Evolutionary conservation across 2,113 vertebrate species (phyloP).

Genomic region (Odobenus rosmarus): DNA sequence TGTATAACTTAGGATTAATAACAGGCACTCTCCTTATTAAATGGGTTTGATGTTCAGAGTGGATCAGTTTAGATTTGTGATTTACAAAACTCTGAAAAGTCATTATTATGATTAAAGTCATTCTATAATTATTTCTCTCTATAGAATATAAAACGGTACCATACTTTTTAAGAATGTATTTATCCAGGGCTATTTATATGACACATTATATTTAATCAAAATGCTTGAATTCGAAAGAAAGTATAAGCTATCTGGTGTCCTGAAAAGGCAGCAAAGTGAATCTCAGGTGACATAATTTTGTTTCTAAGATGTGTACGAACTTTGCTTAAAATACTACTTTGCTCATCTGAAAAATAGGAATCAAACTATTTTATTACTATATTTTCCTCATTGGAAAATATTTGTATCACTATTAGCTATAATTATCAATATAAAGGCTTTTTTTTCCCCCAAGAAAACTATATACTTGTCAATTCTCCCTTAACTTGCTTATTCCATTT

Average conservation of each 20-base stretch:
- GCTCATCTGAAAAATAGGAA: not conserved
- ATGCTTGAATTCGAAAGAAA: not conserved
- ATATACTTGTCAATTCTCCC: not conserved
- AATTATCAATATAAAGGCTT: not conserved
- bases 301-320: not conserved
- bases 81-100: slow-evolving; percentile 8
- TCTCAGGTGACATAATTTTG: not conserved
- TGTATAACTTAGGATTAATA: not conserved
- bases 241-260: not conserved
- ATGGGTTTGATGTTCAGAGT: not conserved
- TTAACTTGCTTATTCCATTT: slow-evolving; percentile 11
- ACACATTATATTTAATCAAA: not conserved
- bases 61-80: not conserved
- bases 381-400: not conserved
- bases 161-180: not conserved
- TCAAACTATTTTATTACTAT: not conserved
- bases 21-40: not conserved
- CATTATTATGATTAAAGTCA: slow-evolving; percentile 14
- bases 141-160: not conserved
- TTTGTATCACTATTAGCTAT: not conserved
- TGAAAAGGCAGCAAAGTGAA: not conserved
- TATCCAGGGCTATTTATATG: not conserved
- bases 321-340: not conserved
- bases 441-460: not conserved
- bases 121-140: not conserved